Percentiles rank a stretch among this genome's conserved stretches.
phyloP scores from a whole-genome alignment of 2,888 invertebrate species.

The Latrodectus hesperus region DNA sequence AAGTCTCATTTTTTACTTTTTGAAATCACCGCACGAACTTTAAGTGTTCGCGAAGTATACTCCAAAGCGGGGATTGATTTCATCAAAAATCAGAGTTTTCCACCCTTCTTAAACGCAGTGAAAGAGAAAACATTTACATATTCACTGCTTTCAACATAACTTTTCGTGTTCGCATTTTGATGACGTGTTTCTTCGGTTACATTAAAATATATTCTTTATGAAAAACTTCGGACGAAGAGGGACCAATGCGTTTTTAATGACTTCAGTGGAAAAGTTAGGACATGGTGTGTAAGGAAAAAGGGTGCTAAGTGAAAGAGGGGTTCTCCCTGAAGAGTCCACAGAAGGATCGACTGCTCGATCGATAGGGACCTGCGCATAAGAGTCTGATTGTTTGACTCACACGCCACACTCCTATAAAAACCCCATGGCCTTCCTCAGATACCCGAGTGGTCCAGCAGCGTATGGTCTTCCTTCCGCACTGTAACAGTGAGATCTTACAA shows the following conservation, averaged over 20 bases:
- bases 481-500: constrained; percentile 8
- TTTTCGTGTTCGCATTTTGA: constrained; percentile 5
- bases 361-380: constrained; percentile 58
- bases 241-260: constrained; percentile 44
- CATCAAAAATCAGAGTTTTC: neutral
- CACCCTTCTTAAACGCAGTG: neutral
- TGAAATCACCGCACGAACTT: neutral
- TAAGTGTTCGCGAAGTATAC: neutral
- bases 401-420: constrained; percentile 58
- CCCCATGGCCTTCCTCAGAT: constrained; percentile 32
- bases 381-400: constrained; percentile 39
- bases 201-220: neutral
- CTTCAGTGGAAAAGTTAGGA: constrained; percentile 26
- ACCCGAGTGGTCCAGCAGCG: constrained; percentile 29
- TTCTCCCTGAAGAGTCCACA: constrained; percentile 46
- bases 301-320: constrained; percentile 55
- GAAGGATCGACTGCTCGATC: constrained; percentile 56
- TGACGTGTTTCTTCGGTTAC: neutral
- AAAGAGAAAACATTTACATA: neutral
- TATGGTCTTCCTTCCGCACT: constrained; percentile 19
- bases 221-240: neutral
- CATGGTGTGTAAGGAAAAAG: constrained; percentile 17
- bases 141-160: neutral
- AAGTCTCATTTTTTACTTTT: neutral
- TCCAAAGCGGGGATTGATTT: neutral